These are phyloP conservation scores for Tetragonula carbonaria DNA, from an alignment of 2,888 invertebrate genomes.

Conservation along the genomic window DNA sequence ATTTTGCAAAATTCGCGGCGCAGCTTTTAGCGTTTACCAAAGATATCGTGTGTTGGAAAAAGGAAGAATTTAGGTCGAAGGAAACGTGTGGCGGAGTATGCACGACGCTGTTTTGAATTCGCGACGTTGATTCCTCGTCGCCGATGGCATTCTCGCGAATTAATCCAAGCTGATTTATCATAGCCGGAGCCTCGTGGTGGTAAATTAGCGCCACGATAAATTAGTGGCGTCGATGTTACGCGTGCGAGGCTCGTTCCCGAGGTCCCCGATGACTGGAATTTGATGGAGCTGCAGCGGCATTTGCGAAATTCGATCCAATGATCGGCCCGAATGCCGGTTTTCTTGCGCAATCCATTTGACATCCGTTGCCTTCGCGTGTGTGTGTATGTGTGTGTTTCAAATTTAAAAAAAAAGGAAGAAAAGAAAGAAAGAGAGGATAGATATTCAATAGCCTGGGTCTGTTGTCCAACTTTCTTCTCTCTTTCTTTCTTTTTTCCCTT, in stretches of 20 bases:
- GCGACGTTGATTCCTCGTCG: not conserved
- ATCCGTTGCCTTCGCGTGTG: no score
- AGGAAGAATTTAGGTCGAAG: not conserved
- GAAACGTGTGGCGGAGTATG: not conserved
- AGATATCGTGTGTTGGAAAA: no score
- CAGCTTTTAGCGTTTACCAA: no score
- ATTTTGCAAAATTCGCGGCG: no score
- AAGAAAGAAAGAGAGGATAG: no score
- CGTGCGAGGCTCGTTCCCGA: not conserved
- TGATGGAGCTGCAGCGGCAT: conserved; percentile 5
- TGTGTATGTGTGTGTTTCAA: no score
- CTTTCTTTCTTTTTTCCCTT: not conserved
- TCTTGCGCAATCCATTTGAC: not conserved
- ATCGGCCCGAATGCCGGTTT: not conserved
- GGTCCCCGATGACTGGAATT: conserved; percentile 26
- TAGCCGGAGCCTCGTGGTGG: not conserved
- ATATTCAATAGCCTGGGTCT: no score
- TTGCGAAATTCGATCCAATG: conserved; percentile 32
- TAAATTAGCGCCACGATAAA: conserved; percentile 49
- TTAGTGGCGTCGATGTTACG: conserved; percentile 27
- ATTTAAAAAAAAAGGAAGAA: no score
- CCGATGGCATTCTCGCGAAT: conserved; percentile 14
- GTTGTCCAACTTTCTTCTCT: no score
- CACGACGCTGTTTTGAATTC: not conserved
- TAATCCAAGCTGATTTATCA: conserved; percentile 45